These are phyloP conservation scores for Drosophila hamatofila DNA, from an alignment of 2,888 invertebrate genomes.

Conservation along the genomic window DNA sequence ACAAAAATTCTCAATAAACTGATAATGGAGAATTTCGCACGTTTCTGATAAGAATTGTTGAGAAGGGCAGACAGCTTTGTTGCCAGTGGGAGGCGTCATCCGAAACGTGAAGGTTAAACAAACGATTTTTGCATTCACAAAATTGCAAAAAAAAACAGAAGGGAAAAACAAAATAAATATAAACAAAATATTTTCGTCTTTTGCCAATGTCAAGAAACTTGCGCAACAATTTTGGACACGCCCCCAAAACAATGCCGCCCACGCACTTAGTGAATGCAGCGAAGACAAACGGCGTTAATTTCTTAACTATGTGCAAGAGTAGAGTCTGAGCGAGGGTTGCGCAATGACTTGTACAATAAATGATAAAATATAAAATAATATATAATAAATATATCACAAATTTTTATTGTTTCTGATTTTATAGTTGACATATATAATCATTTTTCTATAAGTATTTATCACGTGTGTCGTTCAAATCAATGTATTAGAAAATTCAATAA, in stretches of 20 bases:
- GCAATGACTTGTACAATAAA: no score
- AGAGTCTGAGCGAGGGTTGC: slow-evolving; percentile 19
- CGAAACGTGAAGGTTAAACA: slow-evolving; percentile 22
- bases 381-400: no score
- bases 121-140: slow-evolving; percentile 21
- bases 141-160: slow-evolving; percentile 12
- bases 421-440: background rate
- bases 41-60: slow-evolving; percentile 23
- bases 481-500: background rate
- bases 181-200: background rate
- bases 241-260: background rate
- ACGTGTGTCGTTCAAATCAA: background rate
- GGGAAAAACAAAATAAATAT: background rate
- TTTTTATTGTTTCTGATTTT: background rate
- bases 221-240: slow-evolving; percentile 32
- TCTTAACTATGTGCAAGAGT: slow-evolving; percentile 48
- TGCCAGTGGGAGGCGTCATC: background rate
- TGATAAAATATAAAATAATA: no score
- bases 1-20: slow-evolving; percentile 38
- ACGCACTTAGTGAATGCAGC: slow-evolving; percentile 34
- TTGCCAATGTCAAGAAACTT: slow-evolving; percentile 23
- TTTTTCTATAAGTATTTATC: background rate
- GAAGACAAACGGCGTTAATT: slow-evolving; percentile 68
- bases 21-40: slow-evolving; percentile 38
- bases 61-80: slow-evolving; percentile 3